A percentile compares a stretch with the other conserved stretches of the same genome.
Conservation (phyloP, 1,140 invertebrate species). For the Bombus confusus region DNA sequence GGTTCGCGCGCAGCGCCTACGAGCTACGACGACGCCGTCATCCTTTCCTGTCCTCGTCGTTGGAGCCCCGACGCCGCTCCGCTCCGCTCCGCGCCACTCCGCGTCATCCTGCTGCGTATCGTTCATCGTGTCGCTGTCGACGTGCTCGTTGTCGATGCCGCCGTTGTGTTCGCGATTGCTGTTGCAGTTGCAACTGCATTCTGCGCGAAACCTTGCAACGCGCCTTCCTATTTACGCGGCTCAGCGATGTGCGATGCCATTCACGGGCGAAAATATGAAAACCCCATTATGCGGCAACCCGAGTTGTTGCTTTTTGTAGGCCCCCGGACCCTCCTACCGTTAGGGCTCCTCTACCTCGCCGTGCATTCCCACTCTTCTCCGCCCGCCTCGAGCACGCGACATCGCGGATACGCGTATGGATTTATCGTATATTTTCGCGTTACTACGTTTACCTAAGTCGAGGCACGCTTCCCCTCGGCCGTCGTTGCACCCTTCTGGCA, state of each 20-base stretch:
- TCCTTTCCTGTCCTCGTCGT: background rate
- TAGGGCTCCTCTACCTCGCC: too few species aligned
- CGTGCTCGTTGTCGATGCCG: slow-evolving; percentile 46
- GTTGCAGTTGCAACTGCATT: slow-evolving; percentile 34
- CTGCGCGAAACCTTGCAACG: slow-evolving; percentile 46
- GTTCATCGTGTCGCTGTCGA: background rate
- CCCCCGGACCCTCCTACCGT: background rate
- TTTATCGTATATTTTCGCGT: slow-evolving; percentile 76
- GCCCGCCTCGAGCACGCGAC: slow-evolving; percentile 9
- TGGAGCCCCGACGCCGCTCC: background rate
- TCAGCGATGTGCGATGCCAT: slow-evolving; percentile 78
- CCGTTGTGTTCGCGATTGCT: slow-evolving; percentile 49
- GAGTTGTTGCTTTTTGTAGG: slow-evolving; percentile 51
- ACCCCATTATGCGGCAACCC: slow-evolving; percentile 70
- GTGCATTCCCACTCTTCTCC: background rate
- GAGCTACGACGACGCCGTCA: background rate
- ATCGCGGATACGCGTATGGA: slow-evolving; percentile 58
- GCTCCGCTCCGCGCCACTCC: background rate
- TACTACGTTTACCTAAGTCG: slow-evolving; percentile 53
- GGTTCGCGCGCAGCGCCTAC: too few species aligned
- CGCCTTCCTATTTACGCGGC: slow-evolving; percentile 71
- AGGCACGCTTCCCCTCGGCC: background rate
- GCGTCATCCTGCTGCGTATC: background rate
- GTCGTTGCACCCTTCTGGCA: too few species aligned
- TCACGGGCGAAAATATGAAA: slow-evolving; percentile 77